Evolutionary conservation across 2,888 invertebrate genomes (phyloP), one percentile per base, ranked within the genome.

Genomic region (Odontomyia ornata): DNA sequence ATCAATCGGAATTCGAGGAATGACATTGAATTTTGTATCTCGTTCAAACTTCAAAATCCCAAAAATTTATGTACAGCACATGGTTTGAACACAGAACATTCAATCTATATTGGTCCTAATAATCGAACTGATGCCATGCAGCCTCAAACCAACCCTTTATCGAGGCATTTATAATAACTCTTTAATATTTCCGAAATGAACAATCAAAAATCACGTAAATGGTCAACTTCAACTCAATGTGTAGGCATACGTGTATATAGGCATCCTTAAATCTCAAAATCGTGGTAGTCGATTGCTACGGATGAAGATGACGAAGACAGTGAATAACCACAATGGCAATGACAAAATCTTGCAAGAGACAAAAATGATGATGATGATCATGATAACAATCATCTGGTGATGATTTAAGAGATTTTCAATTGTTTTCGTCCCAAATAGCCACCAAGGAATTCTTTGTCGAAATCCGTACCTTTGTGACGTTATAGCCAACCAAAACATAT

Each of bases 1-100:
- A 81, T 81, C 81, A 81, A 81, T 80, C 81, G 81, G 81, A 80
- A 81, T 81, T 80, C 80, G 77, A 79, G 80, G 79, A 81, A 81
- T 81, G 81, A 81, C 80, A 81, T 81, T 81, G 81, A 80, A 81
- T 80, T 80, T 80, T 81, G 77, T n/a, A n/a, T n/a, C n/a, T n/a
- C n/a, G n/a, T n/a, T n/a, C n/a, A n/a, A n/a, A n/a, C n/a, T n/a
- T n/a, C n/a, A n/a, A n/a, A n/a, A n/a, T n/a, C n/a, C n/a, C n/a
- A n/a, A n/a, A n/a, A n/a, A n/a, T n/a, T n/a, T n/a, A n/a, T n/a
- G n/a, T n/a, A n/a, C n/a, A n/a, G n/a, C n/a, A n/a, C n/a, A n/a
- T n/a, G n/a, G n/a, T n/a, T n/a, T n/a, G n/a, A n/a, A n/a, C n/a
- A n/a, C n/a, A n/a, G n/a, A n/a, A n/a, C n/a, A n/a, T n/a, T n/a